Base-by-base conservation (phyloP, 2,113 vertebrate species). In the Cinclus cinclus region DNA sequence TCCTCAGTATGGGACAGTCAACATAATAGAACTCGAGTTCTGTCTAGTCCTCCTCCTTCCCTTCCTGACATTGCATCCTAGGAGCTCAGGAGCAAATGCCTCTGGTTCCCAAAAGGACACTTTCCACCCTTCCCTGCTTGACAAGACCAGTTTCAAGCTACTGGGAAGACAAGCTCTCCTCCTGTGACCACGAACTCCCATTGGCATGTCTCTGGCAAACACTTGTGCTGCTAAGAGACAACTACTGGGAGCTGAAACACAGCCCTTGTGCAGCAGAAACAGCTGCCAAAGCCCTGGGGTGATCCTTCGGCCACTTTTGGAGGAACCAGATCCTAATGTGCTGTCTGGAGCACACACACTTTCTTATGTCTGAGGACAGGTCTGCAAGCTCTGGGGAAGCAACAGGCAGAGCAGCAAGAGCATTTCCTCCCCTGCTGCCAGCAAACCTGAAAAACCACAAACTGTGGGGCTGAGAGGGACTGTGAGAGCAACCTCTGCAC, bases 361-460 rank as follows among this genome's bases (percentile, higher is more conserved):
- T 65, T 65, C 59, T 83, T 16, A 39, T 2, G 1, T 82, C n/a
- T 81, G 56, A 86, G 41, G 64, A 93, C 33, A 62, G 35, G 31
- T 77, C 83, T 97, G 76, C 87, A 93, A 89, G 78, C 59, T 53
- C 50, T 0, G 0, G 37, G 37, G 50, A 76, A 67, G 78, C 62
- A 83, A 70, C 46, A 89, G 50, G 46, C 42, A 79, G 70, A 92
- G 55, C 59, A 94, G 67, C 70, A 86, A 87, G 42, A n/a, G 35
- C 52, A 79, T 94, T 95, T 95, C 90, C 93, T 95, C 67, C 68
- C 67, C 88, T 4, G 3, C 83, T 93, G 77, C 56, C 88, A 94
- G 73, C 80, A 94, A 92, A 96, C 90, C 88, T 94, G 93, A 96
- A 62, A 94, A 96, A 75, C 93, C 96, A 84, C 95, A 96, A 90